phyloP scores from a whole-genome alignment of 2,797 vertebrate genomes.

The Myioborus melanocephalus region DNA sequence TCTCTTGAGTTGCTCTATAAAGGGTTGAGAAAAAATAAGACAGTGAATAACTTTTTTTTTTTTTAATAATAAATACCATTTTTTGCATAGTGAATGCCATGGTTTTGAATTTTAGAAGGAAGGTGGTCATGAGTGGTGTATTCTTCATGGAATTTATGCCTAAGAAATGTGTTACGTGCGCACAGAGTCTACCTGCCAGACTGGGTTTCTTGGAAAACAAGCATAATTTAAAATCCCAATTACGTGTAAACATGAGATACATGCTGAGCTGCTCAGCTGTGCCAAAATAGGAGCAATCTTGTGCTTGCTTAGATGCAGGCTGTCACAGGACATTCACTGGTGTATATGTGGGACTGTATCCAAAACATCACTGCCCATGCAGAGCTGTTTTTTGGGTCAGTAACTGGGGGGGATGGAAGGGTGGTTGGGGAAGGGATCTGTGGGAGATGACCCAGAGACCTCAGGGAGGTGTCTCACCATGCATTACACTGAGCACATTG shows the following conservation, averaged over 20 bases:
- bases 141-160: not conserved
- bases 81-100: not conserved
- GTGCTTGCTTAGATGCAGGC: not conserved
- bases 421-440: fast-evolving
- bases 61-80: not conserved
- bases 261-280: not conserved
- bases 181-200: not conserved
- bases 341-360: not conserved
- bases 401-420: fast-evolving
- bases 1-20: not conserved
- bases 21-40: not conserved
- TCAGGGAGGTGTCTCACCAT: not conserved
- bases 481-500: not conserved
- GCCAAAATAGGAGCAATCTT: not conserved
- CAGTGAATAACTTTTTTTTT: not conserved
- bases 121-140: not conserved
- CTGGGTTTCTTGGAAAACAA: not conserved
- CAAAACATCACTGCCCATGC: not conserved
- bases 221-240: not conserved
- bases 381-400: not conserved
- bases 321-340: not conserved
- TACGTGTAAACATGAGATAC: not conserved
- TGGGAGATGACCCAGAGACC: not conserved
- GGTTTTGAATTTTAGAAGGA: not conserved
- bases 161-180: not conserved